Conservation (phyloP, 2,797 vertebrate genomes). For the Typhlichthys eigenmanni region DNA sequence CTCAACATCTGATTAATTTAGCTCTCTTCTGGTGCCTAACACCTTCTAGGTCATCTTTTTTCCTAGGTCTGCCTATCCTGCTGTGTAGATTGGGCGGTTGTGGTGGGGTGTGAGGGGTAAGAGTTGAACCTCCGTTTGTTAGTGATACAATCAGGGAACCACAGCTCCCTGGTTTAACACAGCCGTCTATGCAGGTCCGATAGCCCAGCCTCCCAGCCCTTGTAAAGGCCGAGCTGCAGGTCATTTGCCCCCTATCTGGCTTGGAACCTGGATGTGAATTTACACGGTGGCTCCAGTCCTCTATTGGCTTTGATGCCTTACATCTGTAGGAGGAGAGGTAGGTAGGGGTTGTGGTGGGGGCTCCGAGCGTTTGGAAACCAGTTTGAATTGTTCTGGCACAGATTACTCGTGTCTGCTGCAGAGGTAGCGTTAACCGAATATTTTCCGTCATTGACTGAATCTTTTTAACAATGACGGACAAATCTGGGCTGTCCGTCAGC, state of each 20-base stretch:
- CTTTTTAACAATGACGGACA: too few species aligned
- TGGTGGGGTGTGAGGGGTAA: background rate
- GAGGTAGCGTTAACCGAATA: too few species aligned
- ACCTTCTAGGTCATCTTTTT: too few species aligned
- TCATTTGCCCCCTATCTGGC: conserved; percentile 6
- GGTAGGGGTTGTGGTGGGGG: background rate
- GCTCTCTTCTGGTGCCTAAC: too few species aligned
- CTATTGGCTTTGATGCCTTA: conserved; percentile 7
- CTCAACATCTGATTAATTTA: too few species aligned
- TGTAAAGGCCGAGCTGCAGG: conserved; percentile 10
- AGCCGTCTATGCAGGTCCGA: conserved; percentile 1
- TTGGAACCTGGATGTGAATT: conserved; percentile 10
- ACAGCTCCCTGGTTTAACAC: background rate
- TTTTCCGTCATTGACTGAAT: too few species aligned
- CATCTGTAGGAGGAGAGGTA: conserved; percentile 7
- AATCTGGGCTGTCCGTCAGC: too few species aligned
- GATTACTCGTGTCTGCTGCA: too few species aligned
- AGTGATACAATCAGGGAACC: conserved; percentile 4
- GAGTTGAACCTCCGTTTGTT: background rate
- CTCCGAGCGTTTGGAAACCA: background rate
- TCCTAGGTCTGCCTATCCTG: background rate
- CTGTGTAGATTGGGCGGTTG: conserved; percentile 1
- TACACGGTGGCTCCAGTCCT: background rate
- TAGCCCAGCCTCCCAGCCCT: background rate
- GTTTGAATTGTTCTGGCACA: background rate